Conservation (phyloP, 1,140 invertebrate genomes). For the Trichonephila clavipes region DNA sequence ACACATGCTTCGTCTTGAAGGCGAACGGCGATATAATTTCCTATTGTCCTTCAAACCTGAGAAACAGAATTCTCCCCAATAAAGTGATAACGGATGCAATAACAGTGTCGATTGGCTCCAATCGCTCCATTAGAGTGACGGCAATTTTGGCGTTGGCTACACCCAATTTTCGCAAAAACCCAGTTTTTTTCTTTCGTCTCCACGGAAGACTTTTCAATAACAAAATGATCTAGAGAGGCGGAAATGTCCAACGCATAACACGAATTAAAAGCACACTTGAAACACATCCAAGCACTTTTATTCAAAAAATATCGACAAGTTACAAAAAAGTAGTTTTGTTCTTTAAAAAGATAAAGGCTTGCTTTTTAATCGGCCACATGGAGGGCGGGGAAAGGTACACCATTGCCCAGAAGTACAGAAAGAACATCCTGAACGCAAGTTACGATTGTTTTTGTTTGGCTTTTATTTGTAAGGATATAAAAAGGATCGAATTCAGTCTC, state of each 20-base stretch:
- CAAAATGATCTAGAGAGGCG: neutral
- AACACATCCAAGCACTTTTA: slow-evolving; percentile 58
- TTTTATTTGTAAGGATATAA: neutral
- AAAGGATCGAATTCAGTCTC: neutral
- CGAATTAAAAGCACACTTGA: neutral
- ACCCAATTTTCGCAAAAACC: slow-evolving; percentile 2
- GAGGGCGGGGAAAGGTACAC: neutral
- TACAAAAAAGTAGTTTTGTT: slow-evolving; percentile 56
- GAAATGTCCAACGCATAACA: neutral
- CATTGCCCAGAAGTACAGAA: neutral
- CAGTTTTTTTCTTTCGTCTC: neutral
- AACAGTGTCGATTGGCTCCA: slow-evolving; percentile 17
- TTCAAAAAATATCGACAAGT: slow-evolving; percentile 50
- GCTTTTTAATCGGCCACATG: neutral
- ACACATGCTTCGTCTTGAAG: neutral
- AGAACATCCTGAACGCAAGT: slow-evolving; percentile 55
- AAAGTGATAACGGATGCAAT: slow-evolving; percentile 29
- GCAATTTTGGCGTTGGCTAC: neutral
- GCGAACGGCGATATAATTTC: neutral
- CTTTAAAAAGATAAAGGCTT: slow-evolving; percentile 21
- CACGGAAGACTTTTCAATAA: neutral
- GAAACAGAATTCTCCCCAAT: slow-evolving; percentile 9
- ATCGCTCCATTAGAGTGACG: neutral
- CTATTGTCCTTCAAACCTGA: slow-evolving; percentile 35
- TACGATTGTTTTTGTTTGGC: slow-evolving; percentile 14